phyloP scores from a whole-genome alignment of 2,888 invertebrate species.

The Dicyrtomina minuta region DNA sequence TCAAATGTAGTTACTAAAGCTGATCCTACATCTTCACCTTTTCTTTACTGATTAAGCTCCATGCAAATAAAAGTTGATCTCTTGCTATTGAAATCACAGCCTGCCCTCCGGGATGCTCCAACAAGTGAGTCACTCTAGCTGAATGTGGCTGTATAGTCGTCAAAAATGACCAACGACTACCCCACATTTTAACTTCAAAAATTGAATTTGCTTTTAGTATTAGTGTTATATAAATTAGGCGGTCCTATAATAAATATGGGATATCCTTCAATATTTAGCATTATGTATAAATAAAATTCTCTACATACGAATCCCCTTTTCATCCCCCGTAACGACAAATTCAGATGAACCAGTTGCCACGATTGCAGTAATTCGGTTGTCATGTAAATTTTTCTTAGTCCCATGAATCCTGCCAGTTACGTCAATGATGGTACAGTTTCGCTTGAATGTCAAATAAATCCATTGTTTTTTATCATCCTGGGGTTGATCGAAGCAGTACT shows the following conservation, averaged over 20 bases:
- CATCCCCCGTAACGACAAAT: constrained; percentile 53
- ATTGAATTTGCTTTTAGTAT: neutral
- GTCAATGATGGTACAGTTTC: constrained; percentile 48
- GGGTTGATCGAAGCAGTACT: constrained; percentile 48
- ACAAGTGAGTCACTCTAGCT: constrained; percentile 41
- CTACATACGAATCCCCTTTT: constrained; percentile 40
- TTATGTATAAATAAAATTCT: no score
- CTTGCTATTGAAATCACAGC: constrained; percentile 44
- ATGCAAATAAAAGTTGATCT: constrained; percentile 48
- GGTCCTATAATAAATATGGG: no score
- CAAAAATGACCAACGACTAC: constrained; percentile 44
- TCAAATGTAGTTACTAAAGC: no score
- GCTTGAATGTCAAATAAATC: constrained; percentile 50
- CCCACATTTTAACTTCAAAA: constrained; percentile 51
- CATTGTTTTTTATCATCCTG: constrained; percentile 51
- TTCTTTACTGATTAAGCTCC: constrained; percentile 43
- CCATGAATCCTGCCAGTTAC: constrained; percentile 49
- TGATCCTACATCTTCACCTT: no score
- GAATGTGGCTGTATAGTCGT: constrained; percentile 47
- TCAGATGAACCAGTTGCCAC: constrained; percentile 46
- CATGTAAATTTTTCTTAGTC: constrained; percentile 50
- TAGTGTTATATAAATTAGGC: neutral
- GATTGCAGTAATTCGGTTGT: constrained; percentile 46
- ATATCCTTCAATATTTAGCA: no score
- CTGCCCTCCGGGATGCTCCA: constrained; percentile 50